These are phyloP conservation scores for Deroplatys truncata DNA, from an alignment of 2,888 invertebrate genomes.

Conservation along the genomic window DNA sequence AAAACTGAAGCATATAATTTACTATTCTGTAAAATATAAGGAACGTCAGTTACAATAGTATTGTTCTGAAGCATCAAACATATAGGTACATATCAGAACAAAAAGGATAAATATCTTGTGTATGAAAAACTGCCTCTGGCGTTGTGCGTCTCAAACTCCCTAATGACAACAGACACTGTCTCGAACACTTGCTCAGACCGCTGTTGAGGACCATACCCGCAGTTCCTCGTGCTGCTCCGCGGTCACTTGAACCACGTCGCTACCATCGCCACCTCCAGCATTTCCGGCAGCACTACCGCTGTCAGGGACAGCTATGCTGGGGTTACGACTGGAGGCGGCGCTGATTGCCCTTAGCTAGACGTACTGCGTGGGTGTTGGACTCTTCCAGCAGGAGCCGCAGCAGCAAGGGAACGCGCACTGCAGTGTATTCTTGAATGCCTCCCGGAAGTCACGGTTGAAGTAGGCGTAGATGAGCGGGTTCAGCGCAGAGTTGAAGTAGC, in stretches of 20 bases:
- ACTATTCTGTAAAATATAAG: no score
- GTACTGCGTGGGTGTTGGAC: conserved; percentile 36
- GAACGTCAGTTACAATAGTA: no score
- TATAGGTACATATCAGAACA: no score
- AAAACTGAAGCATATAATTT: no score
- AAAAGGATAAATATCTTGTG: no score
- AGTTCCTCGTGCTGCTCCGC: not conserved
- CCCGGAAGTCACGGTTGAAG: conserved; percentile 94
- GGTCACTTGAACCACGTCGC: not conserved
- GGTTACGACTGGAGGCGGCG: conserved; percentile 14
- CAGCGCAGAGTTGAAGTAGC: conserved; percentile 92
- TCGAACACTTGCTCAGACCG: not conserved
- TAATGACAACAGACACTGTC: no score
- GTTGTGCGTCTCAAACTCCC: not conserved
- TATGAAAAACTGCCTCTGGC: no score
- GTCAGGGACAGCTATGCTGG: not conserved
- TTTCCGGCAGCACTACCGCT: not conserved
- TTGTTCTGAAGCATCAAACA: no score
- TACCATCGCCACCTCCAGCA: not conserved
- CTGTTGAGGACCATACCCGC: not conserved
- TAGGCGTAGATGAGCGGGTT: conserved; percentile 95
- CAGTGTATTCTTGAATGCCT: conserved; percentile 90
- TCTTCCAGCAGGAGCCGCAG: conserved; percentile 63
- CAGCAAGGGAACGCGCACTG: conserved; percentile 83
- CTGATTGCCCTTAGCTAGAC: conserved; percentile 32